Conservation (phyloP, 2,888 invertebrate genomes). For the Parochlus steinenii region DNA sequence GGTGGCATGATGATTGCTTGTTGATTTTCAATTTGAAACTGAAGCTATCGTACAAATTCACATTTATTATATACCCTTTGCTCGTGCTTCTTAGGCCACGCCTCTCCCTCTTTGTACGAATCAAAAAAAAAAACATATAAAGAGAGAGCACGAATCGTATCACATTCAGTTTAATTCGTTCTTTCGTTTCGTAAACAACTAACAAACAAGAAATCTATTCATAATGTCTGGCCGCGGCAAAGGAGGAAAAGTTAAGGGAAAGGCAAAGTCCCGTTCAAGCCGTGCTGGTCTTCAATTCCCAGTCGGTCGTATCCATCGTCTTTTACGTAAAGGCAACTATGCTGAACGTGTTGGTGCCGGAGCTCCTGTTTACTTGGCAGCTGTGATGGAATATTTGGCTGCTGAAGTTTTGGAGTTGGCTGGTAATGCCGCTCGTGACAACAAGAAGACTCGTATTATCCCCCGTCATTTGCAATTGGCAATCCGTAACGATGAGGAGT, state of each 20-base stretch:
- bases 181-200: not conserved
- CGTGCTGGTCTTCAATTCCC: constrained; percentile 5
- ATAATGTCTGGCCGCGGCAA: constrained; percentile 31
- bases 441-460: constrained; percentile 37
- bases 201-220: not conserved
- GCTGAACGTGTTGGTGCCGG: constrained; percentile 28
- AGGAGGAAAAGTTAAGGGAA: constrained; percentile 23
- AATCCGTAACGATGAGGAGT: constrained; percentile 65
- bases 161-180: too few species aligned
- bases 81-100: constrained; percentile 4
- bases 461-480: constrained; percentile 45
- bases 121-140: not conserved
- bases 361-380: constrained; percentile 35
- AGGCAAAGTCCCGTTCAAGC: constrained; percentile 23
- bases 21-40: not conserved
- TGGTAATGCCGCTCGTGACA: constrained; percentile 42
- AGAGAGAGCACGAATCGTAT: too few species aligned
- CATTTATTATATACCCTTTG: constrained; percentile 1
- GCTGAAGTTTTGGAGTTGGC: constrained; percentile 49
- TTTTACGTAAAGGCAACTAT: constrained; percentile 16
- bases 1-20: constrained; percentile 19
- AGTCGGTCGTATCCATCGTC: constrained; percentile 32
- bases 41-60: too few species aligned
- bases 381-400: constrained; percentile 45
- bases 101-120: not conserved